Evolutionary conservation across 2,888 invertebrate genomes (phyloP).

Genomic region (Cantharis lateralis): DNA sequence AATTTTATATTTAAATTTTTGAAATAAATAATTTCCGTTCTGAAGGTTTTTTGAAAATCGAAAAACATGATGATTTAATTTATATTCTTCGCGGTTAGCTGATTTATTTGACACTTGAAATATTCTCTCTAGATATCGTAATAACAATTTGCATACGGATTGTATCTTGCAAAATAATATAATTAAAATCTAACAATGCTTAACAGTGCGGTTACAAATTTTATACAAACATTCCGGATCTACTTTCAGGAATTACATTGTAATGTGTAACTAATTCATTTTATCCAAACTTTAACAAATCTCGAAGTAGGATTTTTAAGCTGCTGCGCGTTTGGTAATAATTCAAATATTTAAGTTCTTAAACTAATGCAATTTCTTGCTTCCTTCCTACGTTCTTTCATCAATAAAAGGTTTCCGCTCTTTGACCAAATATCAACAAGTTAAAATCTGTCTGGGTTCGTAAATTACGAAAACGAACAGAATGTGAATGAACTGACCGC

Average conservation of each 20-base stretch:
- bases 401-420: not conserved
- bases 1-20: not conserved
- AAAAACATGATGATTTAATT: not conserved
- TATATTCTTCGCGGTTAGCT: not conserved
- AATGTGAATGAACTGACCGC: constrained; percentile 23
- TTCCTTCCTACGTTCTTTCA: not conserved
- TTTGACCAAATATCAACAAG: not conserved
- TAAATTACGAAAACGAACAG: not conserved
- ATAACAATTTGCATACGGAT: not conserved
- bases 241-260: not conserved
- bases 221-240: not conserved
- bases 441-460: not conserved
- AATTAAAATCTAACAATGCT: not conserved
- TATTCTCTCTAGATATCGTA: not conserved
- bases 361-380: not conserved
- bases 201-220: not conserved
- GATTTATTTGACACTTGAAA: not conserved
- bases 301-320: not conserved
- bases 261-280: not conserved
- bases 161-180: not conserved
- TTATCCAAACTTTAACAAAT: not conserved
- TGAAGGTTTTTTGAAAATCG: not conserved
- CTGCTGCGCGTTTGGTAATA: not conserved
- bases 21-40: not conserved
- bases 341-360: not conserved